Percentiles rank a stretch among this genome's conserved stretches.
Conservation (phyloP, 1,140 invertebrate species). For the Bombus turneri region DNA sequence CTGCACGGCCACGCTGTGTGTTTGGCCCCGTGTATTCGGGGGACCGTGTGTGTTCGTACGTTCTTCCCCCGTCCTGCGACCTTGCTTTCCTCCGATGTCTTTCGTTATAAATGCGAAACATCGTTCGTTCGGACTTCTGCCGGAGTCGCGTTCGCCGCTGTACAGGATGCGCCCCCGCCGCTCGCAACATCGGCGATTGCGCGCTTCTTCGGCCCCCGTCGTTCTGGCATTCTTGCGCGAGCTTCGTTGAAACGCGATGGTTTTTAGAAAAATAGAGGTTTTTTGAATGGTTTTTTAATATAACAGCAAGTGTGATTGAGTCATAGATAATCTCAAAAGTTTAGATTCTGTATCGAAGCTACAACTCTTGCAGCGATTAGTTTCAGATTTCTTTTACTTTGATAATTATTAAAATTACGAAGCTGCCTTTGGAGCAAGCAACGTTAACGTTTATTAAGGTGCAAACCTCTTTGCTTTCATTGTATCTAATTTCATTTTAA, state of each 20-base stretch:
- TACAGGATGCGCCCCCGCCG: conserved; percentile 6
- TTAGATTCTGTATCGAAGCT: too few relatives aligned
- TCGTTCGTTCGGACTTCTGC: conserved; percentile 40
- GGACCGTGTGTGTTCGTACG: not conserved
- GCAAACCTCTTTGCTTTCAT: too few relatives aligned
- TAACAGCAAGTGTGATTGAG: too few relatives aligned
- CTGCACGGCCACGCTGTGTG: conserved; percentile 23
- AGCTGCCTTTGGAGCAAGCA: too few relatives aligned
- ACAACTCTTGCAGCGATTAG: too few relatives aligned
- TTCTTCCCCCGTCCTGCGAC: not conserved
- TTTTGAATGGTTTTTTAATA: not conserved
- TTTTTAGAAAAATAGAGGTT: not conserved
- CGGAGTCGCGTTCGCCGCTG: conserved; percentile 4
- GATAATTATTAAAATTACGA: too few relatives aligned
- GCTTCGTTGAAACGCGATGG: not conserved
- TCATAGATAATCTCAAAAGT: too few relatives aligned
- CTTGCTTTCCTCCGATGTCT: conserved; percentile 26
- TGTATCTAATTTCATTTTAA: too few relatives aligned
- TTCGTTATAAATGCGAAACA: conserved; percentile 44
- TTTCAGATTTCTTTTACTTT: too few relatives aligned
- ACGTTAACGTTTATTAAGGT: too few relatives aligned
- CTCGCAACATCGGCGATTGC: not conserved
- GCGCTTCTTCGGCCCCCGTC: not conserved
- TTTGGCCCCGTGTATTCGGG: conserved; percentile 33
- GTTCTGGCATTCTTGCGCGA: not conserved